Percentiles rank a stretch among this genome's conserved stretches.
phyloP scores from a whole-genome alignment of 2,888 invertebrate species.

The Harpalus rubripes region DNA sequence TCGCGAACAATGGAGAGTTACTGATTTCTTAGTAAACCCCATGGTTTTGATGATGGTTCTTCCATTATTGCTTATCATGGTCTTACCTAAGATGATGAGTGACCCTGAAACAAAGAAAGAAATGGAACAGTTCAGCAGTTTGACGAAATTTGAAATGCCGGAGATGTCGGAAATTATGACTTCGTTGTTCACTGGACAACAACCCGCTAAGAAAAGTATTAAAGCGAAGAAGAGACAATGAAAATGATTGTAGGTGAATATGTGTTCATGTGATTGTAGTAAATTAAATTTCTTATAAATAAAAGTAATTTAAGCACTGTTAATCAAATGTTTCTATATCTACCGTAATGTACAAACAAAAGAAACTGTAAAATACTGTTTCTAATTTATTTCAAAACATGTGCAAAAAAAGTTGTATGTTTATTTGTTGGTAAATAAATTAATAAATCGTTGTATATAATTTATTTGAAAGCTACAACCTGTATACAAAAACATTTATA shows the following conservation, averaged over 20 bases:
- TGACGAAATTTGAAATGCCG: slow-evolving; percentile 92
- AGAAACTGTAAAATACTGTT: background rate
- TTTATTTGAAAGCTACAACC: slow-evolving; percentile 64
- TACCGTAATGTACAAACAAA: slow-evolving; percentile 20
- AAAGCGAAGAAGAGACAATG: slow-evolving; percentile 73
- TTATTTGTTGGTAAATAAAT: slow-evolving; percentile 53
- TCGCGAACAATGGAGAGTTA: slow-evolving; percentile 97
- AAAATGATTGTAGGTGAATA: slow-evolving; percentile 14
- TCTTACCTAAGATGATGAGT: slow-evolving; percentile 97
- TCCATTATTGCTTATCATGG: slow-evolving; percentile 93
- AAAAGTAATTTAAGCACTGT: slow-evolving; percentile 34
- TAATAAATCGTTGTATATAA: slow-evolving; percentile 44
- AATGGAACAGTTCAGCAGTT: slow-evolving; percentile 92
- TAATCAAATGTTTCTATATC: slow-evolving; percentile 28
- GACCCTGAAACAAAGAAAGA: slow-evolving; percentile 98
- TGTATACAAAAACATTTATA: slow-evolving; percentile 46
- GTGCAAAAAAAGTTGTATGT: slow-evolving; percentile 30
- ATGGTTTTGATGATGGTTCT: slow-evolving; percentile 99
- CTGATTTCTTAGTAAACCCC: slow-evolving; percentile 97
- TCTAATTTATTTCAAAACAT: slow-evolving; percentile 31
- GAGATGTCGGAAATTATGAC: slow-evolving; percentile 98
- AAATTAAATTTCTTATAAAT: slow-evolving; percentile 43
- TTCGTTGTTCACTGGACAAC: slow-evolving; percentile 88
- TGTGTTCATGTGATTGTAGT: slow-evolving; percentile 46
- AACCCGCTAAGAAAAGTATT: slow-evolving; percentile 73